Conservation (phyloP, 1,140 invertebrate species). For the Aricia agestis region DNA sequence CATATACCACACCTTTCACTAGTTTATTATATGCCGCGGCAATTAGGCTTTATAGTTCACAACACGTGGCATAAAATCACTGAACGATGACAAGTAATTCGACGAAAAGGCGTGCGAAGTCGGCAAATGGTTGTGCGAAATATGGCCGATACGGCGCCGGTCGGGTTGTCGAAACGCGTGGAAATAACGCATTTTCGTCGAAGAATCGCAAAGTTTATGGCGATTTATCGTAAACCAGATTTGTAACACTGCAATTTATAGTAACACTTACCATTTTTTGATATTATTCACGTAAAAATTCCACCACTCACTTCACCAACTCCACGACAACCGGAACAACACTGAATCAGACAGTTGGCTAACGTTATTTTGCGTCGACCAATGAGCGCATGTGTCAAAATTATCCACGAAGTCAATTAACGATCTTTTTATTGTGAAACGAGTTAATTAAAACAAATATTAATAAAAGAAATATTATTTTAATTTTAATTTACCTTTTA, state of each 20-base stretch:
- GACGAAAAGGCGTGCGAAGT: constrained; percentile 68
- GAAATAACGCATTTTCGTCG: constrained; percentile 42
- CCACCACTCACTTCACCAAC: constrained; percentile 72
- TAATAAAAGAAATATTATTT: not conserved
- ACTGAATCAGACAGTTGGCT: constrained; percentile 70
- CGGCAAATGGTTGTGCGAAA: constrained; percentile 62
- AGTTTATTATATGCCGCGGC: constrained; percentile 1
- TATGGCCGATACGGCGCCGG: constrained; percentile 69
- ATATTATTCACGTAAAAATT: constrained; percentile 73
- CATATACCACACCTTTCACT: not conserved
- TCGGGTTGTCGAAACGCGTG: constrained; percentile 38
- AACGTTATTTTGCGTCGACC: constrained; percentile 53
- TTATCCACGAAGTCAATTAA: constrained; percentile 49
- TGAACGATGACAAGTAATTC: constrained; percentile 70
- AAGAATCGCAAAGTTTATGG: constrained; percentile 30
- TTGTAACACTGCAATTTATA: constrained; percentile 57
- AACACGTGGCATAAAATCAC: constrained; percentile 74
- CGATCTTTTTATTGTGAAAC: constrained; percentile 34
- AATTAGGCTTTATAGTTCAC: constrained; percentile 36
- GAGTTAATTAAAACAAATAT: constrained; percentile 3
- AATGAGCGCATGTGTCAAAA: constrained; percentile 74
- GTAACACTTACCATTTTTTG: constrained; percentile 74
- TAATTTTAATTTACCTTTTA: not conserved
- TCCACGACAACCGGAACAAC: constrained; percentile 73
- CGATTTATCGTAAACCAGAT: constrained; percentile 44